Evolutionary conservation across 2,113 vertebrate species (phyloP).

Genomic region (Rhinopomastus cyanomelas): DNA sequence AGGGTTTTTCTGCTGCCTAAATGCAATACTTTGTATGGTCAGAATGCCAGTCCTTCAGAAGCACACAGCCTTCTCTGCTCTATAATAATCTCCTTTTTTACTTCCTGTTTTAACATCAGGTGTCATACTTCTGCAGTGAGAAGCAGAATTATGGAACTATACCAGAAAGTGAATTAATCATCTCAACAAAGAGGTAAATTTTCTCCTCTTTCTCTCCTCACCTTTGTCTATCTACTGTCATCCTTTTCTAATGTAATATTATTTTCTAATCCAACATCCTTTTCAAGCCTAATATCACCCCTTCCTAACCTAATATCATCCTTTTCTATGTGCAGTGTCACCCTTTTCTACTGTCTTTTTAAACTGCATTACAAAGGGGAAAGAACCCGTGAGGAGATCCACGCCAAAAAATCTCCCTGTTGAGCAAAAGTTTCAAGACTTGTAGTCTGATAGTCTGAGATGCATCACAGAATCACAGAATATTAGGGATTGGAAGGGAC

Average conservation of each 20-base stretch:
- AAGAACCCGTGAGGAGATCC: not conserved
- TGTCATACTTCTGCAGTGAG: not conserved
- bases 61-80: not conserved
- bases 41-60: not conserved
- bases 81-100: not conserved
- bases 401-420: not conserved
- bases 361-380: not conserved
- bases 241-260: not conserved
- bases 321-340: not conserved
- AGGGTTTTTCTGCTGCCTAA: not conserved
- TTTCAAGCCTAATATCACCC: not conserved
- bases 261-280: too few relatives aligned
- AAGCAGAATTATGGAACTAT: not conserved
- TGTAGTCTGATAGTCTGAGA: accelerated
- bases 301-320: not conserved
- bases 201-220: not conserved
- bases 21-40: not conserved
- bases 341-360: not conserved
- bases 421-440: not conserved
- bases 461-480: too few relatives aligned
- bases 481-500: too few relatives aligned
- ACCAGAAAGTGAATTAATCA: not conserved
- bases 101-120: not conserved
- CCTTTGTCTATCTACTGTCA: not conserved
- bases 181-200: not conserved